Evolutionary conservation across 2,888 invertebrate species (phyloP).

Genomic region (Drosophila meridionalis): DNA sequence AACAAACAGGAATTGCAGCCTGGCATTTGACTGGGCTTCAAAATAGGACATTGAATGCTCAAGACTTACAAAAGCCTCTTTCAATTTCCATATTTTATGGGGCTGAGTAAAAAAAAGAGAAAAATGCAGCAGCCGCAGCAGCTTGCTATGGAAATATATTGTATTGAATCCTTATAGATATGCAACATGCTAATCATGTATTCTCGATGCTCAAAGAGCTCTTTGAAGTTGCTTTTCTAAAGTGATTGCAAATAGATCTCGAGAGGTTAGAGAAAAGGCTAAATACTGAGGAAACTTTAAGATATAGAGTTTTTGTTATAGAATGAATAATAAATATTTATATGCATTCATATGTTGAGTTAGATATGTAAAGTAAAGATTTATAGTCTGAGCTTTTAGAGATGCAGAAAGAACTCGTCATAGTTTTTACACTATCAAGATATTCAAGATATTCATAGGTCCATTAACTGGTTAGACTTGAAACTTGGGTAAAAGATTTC

Average conservation of each 20-base stretch:
- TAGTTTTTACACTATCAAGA: background rate
- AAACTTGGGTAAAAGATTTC: background rate
- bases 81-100: constrained; percentile 39
- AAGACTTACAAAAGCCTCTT: constrained; percentile 29
- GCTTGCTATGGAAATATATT: constrained; percentile 11
- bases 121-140: constrained; percentile 13
- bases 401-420: background rate
- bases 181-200: constrained; percentile 31
- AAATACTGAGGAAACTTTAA: background rate
- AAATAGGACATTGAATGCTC: constrained; percentile 47
- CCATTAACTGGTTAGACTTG: background rate
- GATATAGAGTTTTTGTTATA: background rate
- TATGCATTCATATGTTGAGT: background rate
- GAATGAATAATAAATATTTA: background rate
- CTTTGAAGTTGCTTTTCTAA: background rate
- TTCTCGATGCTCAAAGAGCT: constrained; percentile 3
- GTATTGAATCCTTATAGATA: constrained; percentile 22
- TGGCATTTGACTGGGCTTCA: constrained; percentile 33
- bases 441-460: background rate
- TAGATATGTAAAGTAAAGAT: background rate
- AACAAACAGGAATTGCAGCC: constrained; percentile 49
- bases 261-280: background rate
- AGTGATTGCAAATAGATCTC: constrained; percentile 9
- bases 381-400: background rate
- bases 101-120: background rate